Percentiles rank a stretch among this genome's conserved stretches.
phyloP scores from a whole-genome alignment of 2,888 invertebrate genomes.

The Plagiodera versicolora region DNA sequence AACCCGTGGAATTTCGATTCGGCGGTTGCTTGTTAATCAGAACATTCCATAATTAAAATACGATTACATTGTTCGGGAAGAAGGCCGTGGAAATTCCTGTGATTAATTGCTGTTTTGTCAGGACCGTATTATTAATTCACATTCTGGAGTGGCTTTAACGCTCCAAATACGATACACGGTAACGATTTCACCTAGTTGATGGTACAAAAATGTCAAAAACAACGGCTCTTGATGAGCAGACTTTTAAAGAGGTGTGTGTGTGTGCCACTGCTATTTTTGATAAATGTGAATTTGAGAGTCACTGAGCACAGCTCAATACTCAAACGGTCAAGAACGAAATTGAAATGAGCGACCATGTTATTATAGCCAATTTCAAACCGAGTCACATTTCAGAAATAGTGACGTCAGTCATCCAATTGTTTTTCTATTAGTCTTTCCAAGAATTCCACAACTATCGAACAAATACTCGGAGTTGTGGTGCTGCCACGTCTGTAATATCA shows the following conservation, averaged over 20 bases:
- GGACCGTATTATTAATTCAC: slow-evolving; percentile 31
- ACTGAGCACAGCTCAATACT: too few species aligned
- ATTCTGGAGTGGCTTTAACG: slow-evolving; percentile 27
- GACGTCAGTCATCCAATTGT: too few species aligned
- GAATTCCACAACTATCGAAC: too few species aligned
- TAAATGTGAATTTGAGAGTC: not conserved
- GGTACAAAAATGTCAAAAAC: slow-evolving; percentile 24
- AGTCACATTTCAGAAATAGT: too few species aligned
- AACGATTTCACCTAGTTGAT: slow-evolving; percentile 14
- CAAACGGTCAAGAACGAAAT: too few species aligned
- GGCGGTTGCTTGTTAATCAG: slow-evolving; percentile 38
- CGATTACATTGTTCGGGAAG: slow-evolving; percentile 38
- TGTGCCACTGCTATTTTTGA: not conserved
- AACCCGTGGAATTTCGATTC: slow-evolving; percentile 13
- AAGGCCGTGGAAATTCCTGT: slow-evolving; percentile 34
- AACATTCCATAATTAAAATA: slow-evolving; percentile 46
- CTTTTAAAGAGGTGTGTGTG: slow-evolving; percentile 9
- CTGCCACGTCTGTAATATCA: too few species aligned
- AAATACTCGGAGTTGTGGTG: too few species aligned
- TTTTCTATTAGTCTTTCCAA: too few species aligned
- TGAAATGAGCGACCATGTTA: too few species aligned
- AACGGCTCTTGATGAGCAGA: slow-evolving; percentile 10
- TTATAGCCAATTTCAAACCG: too few species aligned
- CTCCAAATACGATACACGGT: slow-evolving; percentile 11
- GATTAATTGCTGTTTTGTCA: slow-evolving; percentile 43